A percentile compares a stretch with the other conserved stretches of the same genome.
These are phyloP conservation scores for Pseudococcus viburni DNA, from an alignment of 2,888 invertebrate genomes.

Conservation along the genomic window DNA sequence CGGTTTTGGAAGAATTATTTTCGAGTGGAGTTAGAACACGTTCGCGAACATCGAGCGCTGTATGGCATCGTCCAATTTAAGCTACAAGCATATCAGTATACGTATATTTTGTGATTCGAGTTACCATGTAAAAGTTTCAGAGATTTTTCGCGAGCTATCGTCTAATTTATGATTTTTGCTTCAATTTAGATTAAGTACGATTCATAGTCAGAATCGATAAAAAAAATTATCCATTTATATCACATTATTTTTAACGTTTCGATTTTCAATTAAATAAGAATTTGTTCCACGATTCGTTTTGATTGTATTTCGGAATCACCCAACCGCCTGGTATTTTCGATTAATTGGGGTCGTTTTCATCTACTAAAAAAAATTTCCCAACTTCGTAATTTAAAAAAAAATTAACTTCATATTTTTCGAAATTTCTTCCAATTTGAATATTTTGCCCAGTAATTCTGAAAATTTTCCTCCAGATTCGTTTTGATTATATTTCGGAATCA, in stretches of 20 bases:
- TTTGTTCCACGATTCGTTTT: constrained; percentile 42
- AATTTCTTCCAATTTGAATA: too few relatives aligned
- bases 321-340: constrained; percentile 61
- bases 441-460: too few relatives aligned
- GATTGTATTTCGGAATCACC: constrained; percentile 34
- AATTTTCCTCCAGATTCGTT: constrained; percentile 54
- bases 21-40: constrained; percentile 20
- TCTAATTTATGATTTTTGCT: too few relatives aligned
- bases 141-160: too few relatives aligned
- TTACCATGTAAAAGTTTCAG: too few relatives aligned
- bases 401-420: too few relatives aligned
- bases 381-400: too few relatives aligned
- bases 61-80: constrained; percentile 23
- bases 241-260: too few relatives aligned
- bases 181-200: too few relatives aligned
- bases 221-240: not conserved
- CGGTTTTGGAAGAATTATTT: constrained; percentile 57
- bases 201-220: not conserved
- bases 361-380: too few relatives aligned
- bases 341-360: not conserved
- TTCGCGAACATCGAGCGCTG: constrained; percentile 59
- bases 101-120: too few relatives aligned
- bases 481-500: constrained; percentile 21
- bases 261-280: not conserved
- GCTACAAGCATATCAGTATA: too few relatives aligned